Evolutionary conservation across 2,888 invertebrate genomes (phyloP).

Genomic region (Sylvicola cinctus): DNA sequence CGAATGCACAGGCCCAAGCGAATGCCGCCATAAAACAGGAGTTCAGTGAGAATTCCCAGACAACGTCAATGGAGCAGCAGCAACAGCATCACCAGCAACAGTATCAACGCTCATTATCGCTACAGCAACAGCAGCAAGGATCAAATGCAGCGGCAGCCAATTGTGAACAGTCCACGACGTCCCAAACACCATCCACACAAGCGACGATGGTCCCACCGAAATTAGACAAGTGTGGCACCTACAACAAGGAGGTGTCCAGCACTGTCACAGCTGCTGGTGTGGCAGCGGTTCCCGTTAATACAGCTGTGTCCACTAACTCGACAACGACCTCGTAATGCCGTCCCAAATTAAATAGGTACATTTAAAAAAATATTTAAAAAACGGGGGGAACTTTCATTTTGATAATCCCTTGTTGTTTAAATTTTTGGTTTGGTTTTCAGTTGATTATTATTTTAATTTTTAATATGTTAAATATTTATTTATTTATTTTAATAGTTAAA

Average conservation of each 20-base stretch:
- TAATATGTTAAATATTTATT: too few relatives aligned
- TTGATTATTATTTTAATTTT: too few relatives aligned
- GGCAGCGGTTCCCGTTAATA: conserved; percentile 3
- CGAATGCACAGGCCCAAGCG: too few relatives aligned
- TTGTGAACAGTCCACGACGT: not conserved
- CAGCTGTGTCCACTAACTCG: conserved; percentile 3
- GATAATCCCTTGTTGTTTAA: too few relatives aligned
- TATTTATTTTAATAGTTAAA: too few relatives aligned
- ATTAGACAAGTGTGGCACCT: too few relatives aligned
- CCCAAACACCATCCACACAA: not conserved
- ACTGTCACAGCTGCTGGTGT: not conserved
- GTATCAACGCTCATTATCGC: conserved; percentile 4
- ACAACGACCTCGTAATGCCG: conserved; percentile 6
- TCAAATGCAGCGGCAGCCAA: conserved; percentile 3
- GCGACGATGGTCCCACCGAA: not conserved
- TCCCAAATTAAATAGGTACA: too few relatives aligned
- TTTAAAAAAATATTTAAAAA: too few relatives aligned
- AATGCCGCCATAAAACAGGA: too few relatives aligned
- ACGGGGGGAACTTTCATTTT: too few relatives aligned
- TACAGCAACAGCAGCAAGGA: conserved; percentile 5
- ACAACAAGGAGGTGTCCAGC: not conserved
- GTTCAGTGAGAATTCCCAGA: too few relatives aligned
- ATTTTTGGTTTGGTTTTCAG: too few relatives aligned
- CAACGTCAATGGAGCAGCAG: conserved; percentile 4
- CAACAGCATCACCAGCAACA: conserved; percentile 5